A percentile compares a stretch with the other conserved stretches of the same genome.
These are phyloP conservation scores for Xylocampa areola DNA, from an alignment of 2,888 invertebrate species.

Conservation along the genomic window DNA sequence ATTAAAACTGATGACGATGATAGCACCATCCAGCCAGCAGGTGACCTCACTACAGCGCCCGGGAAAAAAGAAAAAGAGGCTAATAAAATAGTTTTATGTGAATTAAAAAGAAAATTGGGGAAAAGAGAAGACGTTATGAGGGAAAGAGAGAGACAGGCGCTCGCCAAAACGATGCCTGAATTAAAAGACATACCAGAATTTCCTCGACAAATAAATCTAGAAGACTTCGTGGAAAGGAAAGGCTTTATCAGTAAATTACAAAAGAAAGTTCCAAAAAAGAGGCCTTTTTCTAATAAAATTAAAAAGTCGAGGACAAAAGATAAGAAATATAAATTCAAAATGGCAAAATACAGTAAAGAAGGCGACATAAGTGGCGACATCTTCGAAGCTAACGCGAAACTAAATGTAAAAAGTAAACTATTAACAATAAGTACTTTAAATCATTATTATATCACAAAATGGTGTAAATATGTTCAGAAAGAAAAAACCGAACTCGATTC, in stretches of 20 bases:
- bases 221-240: slow-evolving; percentile 71
- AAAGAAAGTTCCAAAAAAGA: slow-evolving; percentile 52
- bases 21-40: slow-evolving; percentile 57
- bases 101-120: slow-evolving; percentile 82
- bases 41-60: slow-evolving; percentile 78
- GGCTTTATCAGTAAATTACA: slow-evolving; percentile 77
- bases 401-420: slow-evolving; percentile 68
- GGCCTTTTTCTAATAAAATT: slow-evolving; percentile 57
- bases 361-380: slow-evolving; percentile 63
- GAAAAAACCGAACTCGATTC: slow-evolving; percentile 50
- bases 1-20: slow-evolving; percentile 82
- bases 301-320: slow-evolving; percentile 43
- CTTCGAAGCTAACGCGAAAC: slow-evolving; percentile 69
- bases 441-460: slow-evolving; percentile 64
- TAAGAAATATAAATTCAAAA: slow-evolving; percentile 64
- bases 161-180: slow-evolving; percentile 85
- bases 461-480: slow-evolving; percentile 64
- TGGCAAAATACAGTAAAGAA: slow-evolving; percentile 65
- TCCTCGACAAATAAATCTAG: slow-evolving; percentile 80
- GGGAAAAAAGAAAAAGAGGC: slow-evolving; percentile 80
- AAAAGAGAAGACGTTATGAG: slow-evolving; percentile 86
- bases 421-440: slow-evolving; percentile 63
- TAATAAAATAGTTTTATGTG: slow-evolving; percentile 79
- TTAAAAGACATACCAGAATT: slow-evolving; percentile 81
- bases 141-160: slow-evolving; percentile 84